Base-by-base conservation (phyloP, 1,140 invertebrate genomes). In the Steinernema khuongi region DNA sequence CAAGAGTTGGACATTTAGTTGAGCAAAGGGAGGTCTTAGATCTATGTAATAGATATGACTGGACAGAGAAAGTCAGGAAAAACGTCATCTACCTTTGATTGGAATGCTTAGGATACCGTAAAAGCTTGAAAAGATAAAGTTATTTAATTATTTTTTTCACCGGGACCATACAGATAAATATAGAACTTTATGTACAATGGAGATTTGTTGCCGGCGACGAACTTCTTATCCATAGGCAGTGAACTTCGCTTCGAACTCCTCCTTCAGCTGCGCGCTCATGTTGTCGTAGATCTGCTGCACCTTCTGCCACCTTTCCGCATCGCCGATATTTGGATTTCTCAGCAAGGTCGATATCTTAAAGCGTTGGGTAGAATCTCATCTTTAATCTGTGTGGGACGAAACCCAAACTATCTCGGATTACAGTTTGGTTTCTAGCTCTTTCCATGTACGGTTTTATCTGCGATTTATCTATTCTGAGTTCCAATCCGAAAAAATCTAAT, bases 281-380 rank as follows among this genome's bases (percentile, higher is more conserved):
- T 14, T n/a, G 11, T 60, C 50, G 19, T 60, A 60, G 7, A 60
- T 22, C 22, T 26, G 11, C 19, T 60, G 50, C 7, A 60, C 50
- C 50, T 60, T 60, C 50, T 60, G 50, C 50, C 50, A 60, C 11
- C 50, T 14, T 2, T 60, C 50, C 50, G 50, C 50, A 26, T 60
- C 50, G 50, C 50, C 50, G 26, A 60, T 60, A 22, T 60, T 60
- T 22, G 50, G 50, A 60, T 60, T 60, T 4, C 50, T 14, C 50
- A 60, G 22, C 50, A 60, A 22, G 26, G 50, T 60, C 14, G 50
- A 60, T 14, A 60, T 60, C 50, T 60, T 14, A 60, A 60, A 60
- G n/a, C n/a, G n/a, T n/a, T n/a, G n/a, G n/a, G n/a, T n/a, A n/a
- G n/a, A n/a, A n/a, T n/a, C n/a, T n/a, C n/a, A n/a, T n/a, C n/a